Conservation (phyloP, 2,797 vertebrate genomes). For the Miichthys miiuy region DNA sequence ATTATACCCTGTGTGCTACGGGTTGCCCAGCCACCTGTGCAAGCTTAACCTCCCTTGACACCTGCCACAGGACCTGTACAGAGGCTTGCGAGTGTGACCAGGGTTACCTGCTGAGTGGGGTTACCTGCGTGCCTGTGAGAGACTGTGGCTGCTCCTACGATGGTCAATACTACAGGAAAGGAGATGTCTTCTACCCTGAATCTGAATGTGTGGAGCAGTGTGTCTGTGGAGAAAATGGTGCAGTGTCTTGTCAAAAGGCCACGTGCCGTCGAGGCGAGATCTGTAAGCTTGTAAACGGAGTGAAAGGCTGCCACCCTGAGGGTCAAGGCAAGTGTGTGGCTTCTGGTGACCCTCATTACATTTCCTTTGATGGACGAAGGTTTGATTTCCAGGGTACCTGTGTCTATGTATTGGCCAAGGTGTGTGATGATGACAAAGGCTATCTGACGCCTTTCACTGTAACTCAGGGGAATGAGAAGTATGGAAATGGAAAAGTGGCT, state of each 20-base stretch:
- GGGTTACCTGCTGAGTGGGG: slow-evolving; percentile 82
- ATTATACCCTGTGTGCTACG: slow-evolving; percentile 80
- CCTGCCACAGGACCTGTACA: slow-evolving; percentile 69
- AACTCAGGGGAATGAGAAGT: slow-evolving; percentile 79
- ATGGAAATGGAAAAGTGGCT: slow-evolving; percentile 76
- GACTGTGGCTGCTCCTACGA: slow-evolving; percentile 86
- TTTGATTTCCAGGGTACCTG: slow-evolving; percentile 87
- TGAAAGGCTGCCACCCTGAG: slow-evolving; percentile 76
- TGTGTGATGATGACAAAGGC: slow-evolving; percentile 69
- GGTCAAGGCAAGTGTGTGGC: slow-evolving; percentile 82
- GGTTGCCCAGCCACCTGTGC: slow-evolving; percentile 84
- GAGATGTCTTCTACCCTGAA: slow-evolving; percentile 72
- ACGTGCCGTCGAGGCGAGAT: slow-evolving; percentile 72
- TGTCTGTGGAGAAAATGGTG: slow-evolving; percentile 75
- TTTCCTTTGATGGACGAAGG: slow-evolving; percentile 82
- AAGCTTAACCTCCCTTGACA: slow-evolving; percentile 57
- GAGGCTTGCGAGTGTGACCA: slow-evolving; percentile 89
- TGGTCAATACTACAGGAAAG: slow-evolving; percentile 77
- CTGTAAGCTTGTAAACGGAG: slow-evolving; percentile 78
- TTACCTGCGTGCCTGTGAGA: slow-evolving; percentile 79
- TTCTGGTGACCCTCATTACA: slow-evolving; percentile 84
- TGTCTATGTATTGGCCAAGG: slow-evolving; percentile 81
- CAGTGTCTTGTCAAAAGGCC: slow-evolving; percentile 66
- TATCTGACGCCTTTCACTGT: slow-evolving; percentile 71
- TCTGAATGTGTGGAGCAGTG: slow-evolving; percentile 72